Conservation (phyloP, 2,797 vertebrate species). For the Amniataba percoides region DNA sequence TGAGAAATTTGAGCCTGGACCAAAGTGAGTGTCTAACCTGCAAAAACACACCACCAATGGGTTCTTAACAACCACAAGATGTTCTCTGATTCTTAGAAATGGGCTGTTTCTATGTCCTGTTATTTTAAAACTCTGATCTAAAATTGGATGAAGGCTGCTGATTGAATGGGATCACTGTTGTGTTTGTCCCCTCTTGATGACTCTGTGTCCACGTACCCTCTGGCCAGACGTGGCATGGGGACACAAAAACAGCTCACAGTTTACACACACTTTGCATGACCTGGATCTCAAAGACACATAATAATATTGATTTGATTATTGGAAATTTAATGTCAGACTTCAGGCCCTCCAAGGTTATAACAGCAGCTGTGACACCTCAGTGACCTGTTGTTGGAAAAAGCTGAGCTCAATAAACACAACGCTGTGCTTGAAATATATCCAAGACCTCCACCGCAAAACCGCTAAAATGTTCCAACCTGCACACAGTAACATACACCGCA, state of each 20-base stretch:
- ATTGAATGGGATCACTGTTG: conserved; percentile 35
- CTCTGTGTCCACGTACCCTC: conserved; percentile 25
- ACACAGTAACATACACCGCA: background rate
- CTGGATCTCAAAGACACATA: background rate
- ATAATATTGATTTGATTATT: conserved; percentile 10
- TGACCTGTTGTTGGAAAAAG: conserved; percentile 15
- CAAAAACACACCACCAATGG: background rate
- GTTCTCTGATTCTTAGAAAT: conserved; percentile 42
- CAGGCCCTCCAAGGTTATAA: background rate
- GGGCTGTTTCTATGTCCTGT: background rate
- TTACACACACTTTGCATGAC: conserved; percentile 2
- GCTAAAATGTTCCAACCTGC: background rate
- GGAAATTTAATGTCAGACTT: conserved; percentile 5
- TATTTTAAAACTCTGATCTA: conserved; percentile 4
- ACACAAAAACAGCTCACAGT: no score
- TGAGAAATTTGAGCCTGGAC: background rate
- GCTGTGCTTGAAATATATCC: background rate
- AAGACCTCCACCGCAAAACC: background rate
- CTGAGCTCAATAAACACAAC: background rate
- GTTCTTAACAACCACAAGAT: background rate
- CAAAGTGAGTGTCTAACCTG: background rate
- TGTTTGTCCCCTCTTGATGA: conserved; percentile 15
- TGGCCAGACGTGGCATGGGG: conserved; percentile 9
- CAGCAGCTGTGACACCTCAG: conserved; percentile 14
- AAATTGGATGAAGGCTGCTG: conserved; percentile 31